Evolutionary conservation across 2,113 vertebrate genomes (phyloP).

Genomic region (Zapornia atra): DNA sequence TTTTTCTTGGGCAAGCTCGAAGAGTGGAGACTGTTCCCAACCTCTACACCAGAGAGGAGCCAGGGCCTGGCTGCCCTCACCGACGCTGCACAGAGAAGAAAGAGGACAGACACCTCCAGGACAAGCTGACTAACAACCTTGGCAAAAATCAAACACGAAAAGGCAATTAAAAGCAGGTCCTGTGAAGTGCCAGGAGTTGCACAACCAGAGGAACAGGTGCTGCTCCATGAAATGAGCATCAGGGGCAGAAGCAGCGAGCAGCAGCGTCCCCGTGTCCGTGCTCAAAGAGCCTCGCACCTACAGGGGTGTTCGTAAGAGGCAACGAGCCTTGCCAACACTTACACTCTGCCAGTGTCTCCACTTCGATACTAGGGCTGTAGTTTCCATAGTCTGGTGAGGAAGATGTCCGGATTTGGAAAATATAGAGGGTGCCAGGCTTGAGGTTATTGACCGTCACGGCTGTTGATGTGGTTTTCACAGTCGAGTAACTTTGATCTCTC

Average conservation of each 20-base stretch:
- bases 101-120: not conserved
- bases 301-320: accelerated
- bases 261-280: not conserved
- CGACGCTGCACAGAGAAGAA: not conserved
- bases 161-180: not conserved
- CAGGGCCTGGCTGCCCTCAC: not conserved
- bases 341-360: slow-evolving; percentile 92
- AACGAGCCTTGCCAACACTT: slow-evolving; percentile 56
- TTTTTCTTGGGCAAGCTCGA: not conserved
- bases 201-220: not conserved
- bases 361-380: slow-evolving; percentile 89
- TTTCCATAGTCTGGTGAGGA: slow-evolving; percentile 83
- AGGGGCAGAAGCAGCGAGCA: not conserved
- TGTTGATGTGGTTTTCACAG: slow-evolving; percentile 87
- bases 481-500: slow-evolving; percentile 93
- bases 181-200: not conserved
- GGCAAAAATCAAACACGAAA: not conserved
- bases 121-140: not conserved
- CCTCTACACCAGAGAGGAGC: not conserved
- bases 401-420: slow-evolving; percentile 90
- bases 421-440: slow-evolving; percentile 90
- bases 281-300: not conserved
- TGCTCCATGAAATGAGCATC: not conserved
- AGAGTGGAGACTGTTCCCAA: not conserved
- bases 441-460: slow-evolving; percentile 91